Conservation (phyloP, 1,140 invertebrate genomes). For the Lepidurus couesii region DNA sequence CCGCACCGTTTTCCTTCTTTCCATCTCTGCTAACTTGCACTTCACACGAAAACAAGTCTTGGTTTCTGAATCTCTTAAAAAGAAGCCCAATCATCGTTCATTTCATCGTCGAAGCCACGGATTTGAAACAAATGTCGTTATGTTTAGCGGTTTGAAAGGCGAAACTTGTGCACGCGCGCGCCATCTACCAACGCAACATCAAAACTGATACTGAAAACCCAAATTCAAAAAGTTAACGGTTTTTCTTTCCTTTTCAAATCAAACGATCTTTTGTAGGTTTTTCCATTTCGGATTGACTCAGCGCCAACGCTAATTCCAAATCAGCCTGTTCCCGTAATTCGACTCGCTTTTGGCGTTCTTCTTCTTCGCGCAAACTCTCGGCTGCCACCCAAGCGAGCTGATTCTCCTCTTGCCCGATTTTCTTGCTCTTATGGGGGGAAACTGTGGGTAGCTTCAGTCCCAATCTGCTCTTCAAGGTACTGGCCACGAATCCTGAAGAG, state of each 20-base stretch:
- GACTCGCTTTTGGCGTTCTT: constrained; percentile 41
- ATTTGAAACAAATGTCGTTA: too few relatives aligned
- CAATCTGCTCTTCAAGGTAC: constrained; percentile 18
- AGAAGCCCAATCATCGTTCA: neutral
- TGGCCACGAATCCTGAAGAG: constrained; percentile 26
- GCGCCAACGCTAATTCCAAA: constrained; percentile 45
- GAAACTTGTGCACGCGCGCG: too few relatives aligned
- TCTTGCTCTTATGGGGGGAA: constrained; percentile 32
- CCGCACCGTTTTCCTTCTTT: neutral
- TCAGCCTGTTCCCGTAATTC: constrained; percentile 44
- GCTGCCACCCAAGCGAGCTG: constrained; percentile 45
- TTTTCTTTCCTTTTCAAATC: neutral
- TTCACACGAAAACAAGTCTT: neutral
- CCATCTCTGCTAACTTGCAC: neutral
- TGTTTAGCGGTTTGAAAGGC: too few relatives aligned
- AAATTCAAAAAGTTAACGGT: neutral
- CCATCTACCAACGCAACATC: too few relatives aligned
- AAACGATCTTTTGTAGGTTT: neutral
- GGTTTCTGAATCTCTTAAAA: neutral
- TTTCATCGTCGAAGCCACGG: too few relatives aligned
- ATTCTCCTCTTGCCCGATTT: constrained; percentile 41
- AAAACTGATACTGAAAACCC: too few relatives aligned
- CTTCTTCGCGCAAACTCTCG: constrained; percentile 44
- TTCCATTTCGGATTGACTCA: constrained; percentile 39
- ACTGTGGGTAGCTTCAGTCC: constrained; percentile 32